A percentile compares a stretch with the other conserved stretches of the same genome.
phyloP scores from a whole-genome alignment of 2,888 invertebrate species.

The Acrobasis repandana region DNA sequence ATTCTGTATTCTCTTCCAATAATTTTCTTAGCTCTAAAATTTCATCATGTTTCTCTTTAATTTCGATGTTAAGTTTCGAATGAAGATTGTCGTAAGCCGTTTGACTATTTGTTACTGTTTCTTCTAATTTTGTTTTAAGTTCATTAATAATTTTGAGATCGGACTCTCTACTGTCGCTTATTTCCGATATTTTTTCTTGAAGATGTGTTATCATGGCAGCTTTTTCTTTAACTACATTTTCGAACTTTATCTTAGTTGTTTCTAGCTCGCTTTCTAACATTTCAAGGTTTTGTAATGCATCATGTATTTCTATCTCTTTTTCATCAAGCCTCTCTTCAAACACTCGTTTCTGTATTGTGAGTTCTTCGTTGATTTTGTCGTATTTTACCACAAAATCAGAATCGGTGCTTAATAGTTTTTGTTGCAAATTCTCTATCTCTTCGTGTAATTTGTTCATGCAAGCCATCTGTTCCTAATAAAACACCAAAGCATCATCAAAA shows the following conservation, averaged over 20 bases:
- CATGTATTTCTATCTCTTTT: constrained; percentile 56
- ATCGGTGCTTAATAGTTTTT: constrained; percentile 51
- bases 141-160: constrained; percentile 30
- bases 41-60: constrained; percentile 42
- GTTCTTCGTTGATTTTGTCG: constrained; percentile 47
- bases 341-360: constrained; percentile 46
- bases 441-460: constrained; percentile 52
- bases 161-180: constrained; percentile 37
- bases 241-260: constrained; percentile 39
- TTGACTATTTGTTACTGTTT: constrained; percentile 36
- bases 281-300: constrained; percentile 46
- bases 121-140: constrained; percentile 38
- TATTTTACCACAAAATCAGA: constrained; percentile 42
- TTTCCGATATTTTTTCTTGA: constrained; percentile 41
- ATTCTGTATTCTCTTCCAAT: constrained; percentile 43
- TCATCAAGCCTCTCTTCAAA: constrained; percentile 45
- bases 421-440: constrained; percentile 54
- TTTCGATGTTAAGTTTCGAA: constrained; percentile 32
- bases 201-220: constrained; percentile 40
- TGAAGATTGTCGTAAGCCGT: constrained; percentile 39
- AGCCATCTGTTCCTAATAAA: constrained; percentile 58
- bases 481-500: constrained; percentile 27
- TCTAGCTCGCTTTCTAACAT: constrained; percentile 46
- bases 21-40: constrained; percentile 40
- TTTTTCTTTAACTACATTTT: constrained; percentile 41